Evolutionary conservation across 37 sponge, comb jelly and placozoan species (phyloP), one percentile per base, ranked within the genome.

Genomic region (Petrosia ficiformis): DNA sequence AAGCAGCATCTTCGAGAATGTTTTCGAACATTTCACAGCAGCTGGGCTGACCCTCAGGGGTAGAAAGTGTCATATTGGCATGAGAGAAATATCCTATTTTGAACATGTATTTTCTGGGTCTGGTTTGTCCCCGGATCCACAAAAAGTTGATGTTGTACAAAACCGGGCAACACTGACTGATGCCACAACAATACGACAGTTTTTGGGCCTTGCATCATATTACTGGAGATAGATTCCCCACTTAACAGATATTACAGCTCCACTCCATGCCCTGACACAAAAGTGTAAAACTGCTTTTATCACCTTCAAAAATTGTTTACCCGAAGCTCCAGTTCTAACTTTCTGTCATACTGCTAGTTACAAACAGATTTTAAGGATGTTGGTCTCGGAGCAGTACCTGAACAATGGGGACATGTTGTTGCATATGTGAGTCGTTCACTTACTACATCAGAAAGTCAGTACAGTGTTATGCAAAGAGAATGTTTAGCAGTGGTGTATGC

Each of bases 401-500:
- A 71, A 40, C 72, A 71, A 71, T 25, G 42, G 24, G 42, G 28
- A 34, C 28, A 74, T 57, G 82, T 81, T 30, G 65, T 81, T n/a
- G 71, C 73, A 14, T 72, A 71, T 80, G 73, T 35, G 29, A 72
- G 73, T 39, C 38, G 68, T 3, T 42, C 65, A 25, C 66, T 44
- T 25, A 72, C 73, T 31, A 31, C 29, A 48, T 25, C 71, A 35
- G 41, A 79, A 56, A 41, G 57, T 36, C 56, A 81, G 8, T 65
- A 72, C 39, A 73, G 82, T 60, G 66, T 72, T 34, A 73, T 81
- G 16, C 82, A 81, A 65, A 57, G 44, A 37, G 86, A 85, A 67
- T 78, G 85, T 61, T 32, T 77, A n/a, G 85, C 78, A 42, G 36
- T 77, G 24, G 74, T 84, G 42, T 84, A 58, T 64, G 85, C 56